Percentiles rank a stretch among this genome's conserved stretches.
These are phyloP conservation scores for Drosophila lutescens DNA, from an alignment of 2,888 invertebrate species.

Conservation along the genomic window DNA sequence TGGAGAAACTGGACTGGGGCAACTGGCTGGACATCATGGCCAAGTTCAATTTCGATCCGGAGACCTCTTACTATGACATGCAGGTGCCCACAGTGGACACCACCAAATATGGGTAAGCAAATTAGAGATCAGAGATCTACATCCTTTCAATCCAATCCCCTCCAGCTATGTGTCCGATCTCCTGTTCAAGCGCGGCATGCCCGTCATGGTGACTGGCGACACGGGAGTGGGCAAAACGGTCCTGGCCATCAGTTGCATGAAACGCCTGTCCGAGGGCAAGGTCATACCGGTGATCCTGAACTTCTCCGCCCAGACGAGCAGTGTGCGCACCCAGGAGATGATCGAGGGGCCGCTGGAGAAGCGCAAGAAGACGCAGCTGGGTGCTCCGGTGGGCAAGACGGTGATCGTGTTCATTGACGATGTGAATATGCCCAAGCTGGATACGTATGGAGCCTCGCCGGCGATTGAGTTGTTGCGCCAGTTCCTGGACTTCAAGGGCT, in stretches of 20 bases:
- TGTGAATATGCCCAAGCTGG: constrained; percentile 95
- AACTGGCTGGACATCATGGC: constrained; percentile 92
- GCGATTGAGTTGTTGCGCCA: constrained; percentile 92
- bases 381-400: constrained; percentile 93
- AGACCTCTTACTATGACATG: constrained; percentile 93
- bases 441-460: constrained; percentile 95
- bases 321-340: constrained; percentile 91
- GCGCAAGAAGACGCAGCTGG: constrained; percentile 90
- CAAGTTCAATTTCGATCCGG: constrained; percentile 88
- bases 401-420: constrained; percentile 95
- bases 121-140: too few species aligned
- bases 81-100: constrained; percentile 96
- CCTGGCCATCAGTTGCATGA: constrained; percentile 90
- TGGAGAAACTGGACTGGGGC: constrained; percentile 89
- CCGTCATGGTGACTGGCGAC: constrained; percentile 95
- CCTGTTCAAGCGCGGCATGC: constrained; percentile 89
- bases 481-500: constrained; percentile 86
- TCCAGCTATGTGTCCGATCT: constrained; percentile 85
- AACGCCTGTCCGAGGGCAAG: constrained; percentile 86
- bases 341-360: constrained; percentile 94
- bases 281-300: constrained; percentile 92
- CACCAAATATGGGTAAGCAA: constrained; percentile 89
- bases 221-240: constrained; percentile 97
- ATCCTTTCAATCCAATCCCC: background rate
- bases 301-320: constrained; percentile 96